Conservation (phyloP, 2,888 invertebrate species). For the Calliphora vomitoria region DNA sequence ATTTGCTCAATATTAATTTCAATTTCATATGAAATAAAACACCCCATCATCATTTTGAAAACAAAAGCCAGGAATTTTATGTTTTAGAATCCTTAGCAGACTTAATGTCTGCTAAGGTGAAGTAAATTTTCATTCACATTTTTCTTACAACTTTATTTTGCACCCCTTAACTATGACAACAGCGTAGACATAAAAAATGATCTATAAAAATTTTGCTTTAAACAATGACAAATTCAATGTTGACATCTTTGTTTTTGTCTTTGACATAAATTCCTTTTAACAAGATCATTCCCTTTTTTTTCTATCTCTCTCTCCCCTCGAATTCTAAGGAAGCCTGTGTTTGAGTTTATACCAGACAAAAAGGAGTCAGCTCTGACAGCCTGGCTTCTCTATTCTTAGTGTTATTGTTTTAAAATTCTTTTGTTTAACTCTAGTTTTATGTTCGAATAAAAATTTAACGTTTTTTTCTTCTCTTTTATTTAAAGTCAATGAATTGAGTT, state of each 20-base stretch:
- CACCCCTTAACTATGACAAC: not conserved
- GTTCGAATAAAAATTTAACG: constrained; percentile 1
- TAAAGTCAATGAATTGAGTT: constrained; percentile 48
- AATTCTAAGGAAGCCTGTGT: constrained; percentile 8
- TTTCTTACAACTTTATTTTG: constrained; percentile 14
- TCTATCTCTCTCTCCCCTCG: not conserved
- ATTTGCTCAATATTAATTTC: constrained; percentile 71
- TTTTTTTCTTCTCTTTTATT: constrained; percentile 8
- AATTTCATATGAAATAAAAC: constrained; percentile 34
- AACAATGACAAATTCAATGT: constrained; percentile 58
- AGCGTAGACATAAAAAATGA: constrained; percentile 38
- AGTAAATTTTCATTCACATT: constrained; percentile 48
- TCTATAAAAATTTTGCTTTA: constrained; percentile 41
- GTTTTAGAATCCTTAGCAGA: constrained; percentile 49
- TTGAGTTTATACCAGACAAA: constrained; percentile 48
- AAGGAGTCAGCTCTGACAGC: constrained; percentile 44
- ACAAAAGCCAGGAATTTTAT: not conserved
- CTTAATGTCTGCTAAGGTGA: constrained; percentile 49
- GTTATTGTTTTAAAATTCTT: constrained; percentile 54
- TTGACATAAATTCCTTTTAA: constrained; percentile 55
- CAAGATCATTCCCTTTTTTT: constrained; percentile 53
- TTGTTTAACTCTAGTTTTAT: constrained; percentile 6
- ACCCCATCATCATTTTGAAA: not conserved
- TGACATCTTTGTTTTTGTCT: constrained; percentile 61
- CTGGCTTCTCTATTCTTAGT: not conserved